Conservation (phyloP, 2,113 vertebrate genomes). For the Gymnocephalus cernua region DNA sequence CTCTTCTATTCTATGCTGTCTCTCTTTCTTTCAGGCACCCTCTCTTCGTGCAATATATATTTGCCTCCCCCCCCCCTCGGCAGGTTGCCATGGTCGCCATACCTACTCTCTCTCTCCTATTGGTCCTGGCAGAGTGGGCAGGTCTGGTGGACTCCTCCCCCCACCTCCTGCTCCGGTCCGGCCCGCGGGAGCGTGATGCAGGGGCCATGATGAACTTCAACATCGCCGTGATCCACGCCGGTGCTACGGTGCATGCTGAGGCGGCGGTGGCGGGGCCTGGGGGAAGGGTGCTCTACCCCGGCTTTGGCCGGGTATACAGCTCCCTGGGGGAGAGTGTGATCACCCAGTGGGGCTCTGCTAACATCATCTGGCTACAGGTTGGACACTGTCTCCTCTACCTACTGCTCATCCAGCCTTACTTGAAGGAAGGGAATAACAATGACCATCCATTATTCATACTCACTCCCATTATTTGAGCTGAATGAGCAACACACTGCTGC, state of each 20-base stretch:
- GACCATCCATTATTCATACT: constrained; percentile 72
- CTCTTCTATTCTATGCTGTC: constrained; percentile 50
- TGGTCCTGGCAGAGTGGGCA: constrained; percentile 91
- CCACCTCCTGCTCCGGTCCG: constrained; percentile 86
- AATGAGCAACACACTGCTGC: constrained; percentile 62
- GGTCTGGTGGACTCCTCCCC: constrained; percentile 82
- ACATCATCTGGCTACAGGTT: constrained; percentile 91
- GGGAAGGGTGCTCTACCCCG: constrained; percentile 89
- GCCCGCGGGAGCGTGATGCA: constrained; percentile 85
- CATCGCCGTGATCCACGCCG: constrained; percentile 87
- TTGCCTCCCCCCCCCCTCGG: constrained; percentile 79
- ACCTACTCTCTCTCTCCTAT: constrained; percentile 88
- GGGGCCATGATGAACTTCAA: constrained; percentile 86
- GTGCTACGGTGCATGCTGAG: constrained; percentile 82
- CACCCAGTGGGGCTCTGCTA: constrained; percentile 89
- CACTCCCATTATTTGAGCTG: constrained; percentile 68
- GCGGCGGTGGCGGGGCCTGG: constrained; percentile 82
- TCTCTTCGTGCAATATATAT: constrained; percentile 82
- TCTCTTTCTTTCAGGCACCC: constrained; percentile 80
- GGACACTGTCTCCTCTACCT: constrained; percentile 60
- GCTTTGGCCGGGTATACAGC: constrained; percentile 88
- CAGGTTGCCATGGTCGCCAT: constrained; percentile 87
- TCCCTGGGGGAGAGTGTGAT: constrained; percentile 88
- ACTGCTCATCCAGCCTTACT: constrained; percentile 60
- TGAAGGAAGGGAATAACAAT: constrained; percentile 67